phyloP scores from a whole-genome alignment of 2,113 vertebrate genomes.

The Maccullochella peelii region DNA sequence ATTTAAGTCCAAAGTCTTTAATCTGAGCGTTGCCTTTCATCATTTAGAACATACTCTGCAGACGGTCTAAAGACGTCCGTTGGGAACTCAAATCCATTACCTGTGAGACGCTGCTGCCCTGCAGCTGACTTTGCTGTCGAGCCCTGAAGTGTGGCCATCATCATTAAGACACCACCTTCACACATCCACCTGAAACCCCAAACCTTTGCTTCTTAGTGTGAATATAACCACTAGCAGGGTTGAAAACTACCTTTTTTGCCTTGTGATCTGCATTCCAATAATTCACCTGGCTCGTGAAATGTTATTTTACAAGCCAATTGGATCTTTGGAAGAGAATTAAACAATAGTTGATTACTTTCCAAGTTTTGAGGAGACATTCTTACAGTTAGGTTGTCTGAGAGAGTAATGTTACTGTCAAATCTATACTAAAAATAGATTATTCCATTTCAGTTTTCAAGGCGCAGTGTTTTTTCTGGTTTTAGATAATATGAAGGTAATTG shows the following conservation, averaged over 20 bases:
- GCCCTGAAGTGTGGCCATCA: constrained; percentile 40
- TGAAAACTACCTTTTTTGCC: background rate
- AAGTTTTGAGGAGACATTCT: background rate
- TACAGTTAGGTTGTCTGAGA: background rate
- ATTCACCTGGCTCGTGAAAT: background rate
- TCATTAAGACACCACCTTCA: constrained; percentile 48
- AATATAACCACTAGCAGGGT: background rate
- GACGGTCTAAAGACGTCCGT: constrained; percentile 27
- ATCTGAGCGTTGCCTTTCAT: constrained; percentile 47
- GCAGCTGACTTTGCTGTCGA: constrained; percentile 39
- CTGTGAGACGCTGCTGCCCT: constrained; percentile 44
- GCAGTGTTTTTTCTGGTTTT: background rate
- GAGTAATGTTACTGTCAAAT: background rate
- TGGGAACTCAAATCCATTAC: constrained; percentile 47
- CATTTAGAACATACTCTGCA: constrained; percentile 41
- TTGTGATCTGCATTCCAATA: background rate
- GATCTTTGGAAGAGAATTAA: background rate
- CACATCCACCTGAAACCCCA: constrained; percentile 23
- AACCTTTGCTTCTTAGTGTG: background rate
- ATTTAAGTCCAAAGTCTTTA: constrained; percentile 34
- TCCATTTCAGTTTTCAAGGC: background rate
- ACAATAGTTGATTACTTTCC: background rate
- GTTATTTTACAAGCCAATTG: background rate
- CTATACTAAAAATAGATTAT: background rate
- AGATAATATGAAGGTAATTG: background rate